Evolutionary conservation across 64 coral and sea anemone species (phyloP).

Genomic region (Montipora foliosa): DNA sequence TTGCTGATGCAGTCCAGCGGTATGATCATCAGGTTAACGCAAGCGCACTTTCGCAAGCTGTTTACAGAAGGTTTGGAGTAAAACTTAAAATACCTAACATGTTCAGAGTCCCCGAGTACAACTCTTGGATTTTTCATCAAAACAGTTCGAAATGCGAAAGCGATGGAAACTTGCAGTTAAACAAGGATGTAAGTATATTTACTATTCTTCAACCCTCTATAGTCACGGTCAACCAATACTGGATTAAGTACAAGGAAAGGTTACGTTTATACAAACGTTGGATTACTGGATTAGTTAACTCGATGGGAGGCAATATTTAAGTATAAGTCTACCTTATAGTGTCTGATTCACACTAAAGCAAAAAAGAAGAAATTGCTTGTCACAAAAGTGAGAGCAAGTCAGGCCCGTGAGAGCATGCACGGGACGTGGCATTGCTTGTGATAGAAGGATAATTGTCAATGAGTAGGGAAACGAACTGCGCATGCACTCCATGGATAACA

Average conservation of each 20-base stretch:
- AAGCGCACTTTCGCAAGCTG: conserved; percentile 6
- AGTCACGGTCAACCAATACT: too few relatives aligned
- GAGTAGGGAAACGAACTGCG: background rate
- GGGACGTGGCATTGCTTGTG: background rate
- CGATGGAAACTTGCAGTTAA: conserved; percentile 90
- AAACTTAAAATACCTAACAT: conserved; percentile 62
- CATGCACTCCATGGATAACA: background rate
- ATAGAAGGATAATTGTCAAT: background rate
- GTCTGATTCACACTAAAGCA: too few relatives aligned
- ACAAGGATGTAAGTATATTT: conserved; percentile 51
- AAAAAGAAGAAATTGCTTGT: too few relatives aligned
- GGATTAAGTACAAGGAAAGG: too few relatives aligned
- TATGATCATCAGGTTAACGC: conserved; percentile 48
- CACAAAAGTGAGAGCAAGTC: too few relatives aligned
- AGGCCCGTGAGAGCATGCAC: too few relatives aligned
- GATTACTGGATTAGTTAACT: too few relatives aligned
- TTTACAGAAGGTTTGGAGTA: conserved; percentile 70
- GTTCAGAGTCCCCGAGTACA: conserved; percentile 44
- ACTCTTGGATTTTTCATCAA: conserved; percentile 80
- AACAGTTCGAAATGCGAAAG: conserved; percentile 80
- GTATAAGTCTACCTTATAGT: too few relatives aligned
- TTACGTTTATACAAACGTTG: too few relatives aligned
- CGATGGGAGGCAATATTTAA: too few relatives aligned
- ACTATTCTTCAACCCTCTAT: too few relatives aligned
- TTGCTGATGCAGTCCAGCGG: conserved; percentile 44